These are phyloP conservation scores for Muscicapa comitata DNA, from an alignment of 2,797 vertebrate species.

Conservation along the genomic window DNA sequence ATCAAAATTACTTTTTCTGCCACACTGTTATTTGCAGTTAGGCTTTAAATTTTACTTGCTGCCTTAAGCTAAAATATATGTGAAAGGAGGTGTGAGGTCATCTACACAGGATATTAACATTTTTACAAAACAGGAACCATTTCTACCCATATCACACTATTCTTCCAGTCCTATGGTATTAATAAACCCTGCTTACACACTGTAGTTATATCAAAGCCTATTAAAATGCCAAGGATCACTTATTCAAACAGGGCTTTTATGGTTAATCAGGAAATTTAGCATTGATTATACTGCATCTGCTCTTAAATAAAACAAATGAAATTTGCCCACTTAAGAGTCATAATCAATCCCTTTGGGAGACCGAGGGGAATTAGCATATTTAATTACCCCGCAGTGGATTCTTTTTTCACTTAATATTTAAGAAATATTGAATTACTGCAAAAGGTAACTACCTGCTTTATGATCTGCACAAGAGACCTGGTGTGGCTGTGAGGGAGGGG, in stretches of 20 bases:
- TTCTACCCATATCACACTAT: not conserved
- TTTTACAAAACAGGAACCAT: not conserved
- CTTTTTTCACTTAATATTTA: not conserved
- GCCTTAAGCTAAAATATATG: not conserved
- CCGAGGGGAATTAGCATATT: not conserved
- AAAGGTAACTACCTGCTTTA: not conserved
- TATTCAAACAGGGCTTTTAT: constrained; percentile 1
- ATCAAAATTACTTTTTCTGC: not conserved
- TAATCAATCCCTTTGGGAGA: constrained; percentile 20
- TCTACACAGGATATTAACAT: not conserved
- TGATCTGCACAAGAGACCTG: not conserved
- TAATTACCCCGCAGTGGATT: not conserved
- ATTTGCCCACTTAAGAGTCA: constrained; percentile 36
- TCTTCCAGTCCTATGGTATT: not conserved
- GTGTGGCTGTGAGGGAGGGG: not conserved
- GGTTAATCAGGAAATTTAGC: constrained; percentile 26
- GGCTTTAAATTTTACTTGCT: not conserved
- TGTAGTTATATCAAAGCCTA: not conserved
- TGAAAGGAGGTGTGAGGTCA: constrained; percentile 40
- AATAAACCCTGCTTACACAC: not conserved
- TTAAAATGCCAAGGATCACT: constrained; percentile 15
- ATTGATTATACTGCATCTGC: constrained; percentile 6
- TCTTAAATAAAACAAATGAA: constrained; percentile 31
- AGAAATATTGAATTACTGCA: not conserved
- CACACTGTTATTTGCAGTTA: not conserved